Percentiles rank a stretch among this genome's conserved stretches.
These are phyloP conservation scores for Ceratina calcarata DNA, from an alignment of 1,140 invertebrate genomes.

Conservation along the genomic window DNA sequence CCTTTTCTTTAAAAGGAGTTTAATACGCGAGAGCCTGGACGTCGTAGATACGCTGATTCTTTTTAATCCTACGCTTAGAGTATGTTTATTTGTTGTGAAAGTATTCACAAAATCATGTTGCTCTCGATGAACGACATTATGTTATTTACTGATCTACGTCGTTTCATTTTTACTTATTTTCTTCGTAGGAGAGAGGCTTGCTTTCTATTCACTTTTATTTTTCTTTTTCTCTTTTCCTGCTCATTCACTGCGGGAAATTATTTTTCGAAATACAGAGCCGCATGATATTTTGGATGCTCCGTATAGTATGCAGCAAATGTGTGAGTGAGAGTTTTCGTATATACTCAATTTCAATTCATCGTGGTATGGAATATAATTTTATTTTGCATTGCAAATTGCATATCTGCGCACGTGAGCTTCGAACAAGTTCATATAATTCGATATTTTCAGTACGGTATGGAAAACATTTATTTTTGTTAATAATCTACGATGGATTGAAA, in stretches of 20 bases:
- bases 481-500: too few relatives aligned
- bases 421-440: too few relatives aligned
- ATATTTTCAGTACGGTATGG: too few relatives aligned
- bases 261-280: neutral
- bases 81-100: conserved; percentile 1
- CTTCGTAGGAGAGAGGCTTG: neutral
- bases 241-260: neutral
- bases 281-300: conserved; percentile 14
- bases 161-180: neutral
- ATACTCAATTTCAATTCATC: neutral
- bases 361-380: neutral
- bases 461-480: neutral
- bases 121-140: neutral
- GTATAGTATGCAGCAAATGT: neutral
- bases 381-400: too few relatives aligned
- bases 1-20: conserved; percentile 24
- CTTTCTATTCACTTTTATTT: neutral
- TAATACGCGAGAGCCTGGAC: neutral
- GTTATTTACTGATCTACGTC: neutral
- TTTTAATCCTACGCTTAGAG: conserved; percentile 10
- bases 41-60: neutral
- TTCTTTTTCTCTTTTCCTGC: neutral
- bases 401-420: too few relatives aligned
- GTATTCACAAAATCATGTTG: conserved; percentile 5
- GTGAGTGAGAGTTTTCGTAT: conserved; percentile 7